Percentiles rank a stretch among this genome's conserved stretches.
phyloP scores from a whole-genome alignment of 2,888 invertebrate species.

The Agonopterix alstromeriana region DNA sequence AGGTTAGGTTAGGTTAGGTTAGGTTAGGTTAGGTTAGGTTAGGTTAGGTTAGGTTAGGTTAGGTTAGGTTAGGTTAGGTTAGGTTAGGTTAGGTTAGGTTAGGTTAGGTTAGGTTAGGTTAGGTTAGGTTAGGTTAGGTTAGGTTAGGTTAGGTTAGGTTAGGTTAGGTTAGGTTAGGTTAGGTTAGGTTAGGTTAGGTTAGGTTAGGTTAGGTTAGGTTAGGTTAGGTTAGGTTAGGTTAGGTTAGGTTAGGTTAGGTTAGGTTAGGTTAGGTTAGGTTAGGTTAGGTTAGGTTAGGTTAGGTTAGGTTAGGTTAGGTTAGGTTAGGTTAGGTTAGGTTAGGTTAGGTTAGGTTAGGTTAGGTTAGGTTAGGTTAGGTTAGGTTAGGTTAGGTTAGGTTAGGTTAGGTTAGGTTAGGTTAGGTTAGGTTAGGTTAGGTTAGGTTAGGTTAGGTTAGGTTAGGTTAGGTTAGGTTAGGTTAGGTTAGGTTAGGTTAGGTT shows the following conservation, averaged over 20 bases:
- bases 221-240: conserved; percentile 11
- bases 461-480: conserved; percentile 16
- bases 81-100: conserved; percentile 15
- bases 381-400: conserved; percentile 18
- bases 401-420: conserved; percentile 20
- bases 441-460: conserved; percentile 20
- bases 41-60: conserved; percentile 13
- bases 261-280: conserved; percentile 15
- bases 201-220: conserved; percentile 20
- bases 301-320: conserved; percentile 20
- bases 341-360: conserved; percentile 20
- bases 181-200: conserved; percentile 17
- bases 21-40: conserved; percentile 12
- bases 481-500: conserved; percentile 19
- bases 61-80: conserved; percentile 15
- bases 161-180: conserved; percentile 8
- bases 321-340: conserved; percentile 10
- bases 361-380: conserved; percentile 15
- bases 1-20: conserved; percentile 12
- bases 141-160: conserved; percentile 17
- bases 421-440: conserved; percentile 15
- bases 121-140: conserved; percentile 13
- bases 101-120: conserved; percentile 3
- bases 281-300: conserved; percentile 18
- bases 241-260: conserved; percentile 20